Evolutionary conservation across 2,113 vertebrate genomes (phyloP), one percentile per base, ranked within the genome.

Genomic region (Reinhardtius hippoglossoides): DNA sequence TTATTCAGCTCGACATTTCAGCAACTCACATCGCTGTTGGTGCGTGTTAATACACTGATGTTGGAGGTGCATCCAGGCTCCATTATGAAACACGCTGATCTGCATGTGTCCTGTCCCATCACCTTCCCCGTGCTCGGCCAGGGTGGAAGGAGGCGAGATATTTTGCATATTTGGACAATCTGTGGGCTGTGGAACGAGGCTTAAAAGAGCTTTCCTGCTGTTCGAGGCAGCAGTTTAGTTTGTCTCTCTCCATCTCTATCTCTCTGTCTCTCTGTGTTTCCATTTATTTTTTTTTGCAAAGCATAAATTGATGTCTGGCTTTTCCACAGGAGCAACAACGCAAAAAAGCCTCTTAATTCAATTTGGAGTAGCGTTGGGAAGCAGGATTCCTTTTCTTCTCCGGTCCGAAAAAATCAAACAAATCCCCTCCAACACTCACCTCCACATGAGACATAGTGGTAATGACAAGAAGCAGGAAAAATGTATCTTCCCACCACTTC

Each of bases 1-100:
- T 91, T 92, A 92, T 93, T 92, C 86, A 87, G 84, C 59, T 78
- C 67, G 81, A 90, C 87, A 91, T 91, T 93, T 89, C 84, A 87
- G 86, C 82, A 78, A 84, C 84, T 89, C 65, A 1, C 73, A 63
- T 15, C 16, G 37, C 59, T 76, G 46, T 27, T 37, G 26, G 56
- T 58, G 52, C 60, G 76, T 42, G 77, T 71, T 76, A 63, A 68
- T 58, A 21, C 48, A 46, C 46, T 56, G 59, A 80, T 78, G 40
- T 3, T 72, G 64, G 14, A 57, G 75, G 46, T 50, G 66, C 81
- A 68, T 64, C 50, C 59, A 42, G 23, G 42, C 68, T 72, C 46
- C 67, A 65, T 82, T 72, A 67, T 70, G 46, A 81, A 74, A 84
- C 26, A 27, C 69, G 81, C 82, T 76, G 20, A 71, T 84, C 71